A percentile compares a stretch with the other conserved stretches of the same genome.
Conservation (phyloP, 2,888 invertebrate species). For the Drosophila birchii region DNA sequence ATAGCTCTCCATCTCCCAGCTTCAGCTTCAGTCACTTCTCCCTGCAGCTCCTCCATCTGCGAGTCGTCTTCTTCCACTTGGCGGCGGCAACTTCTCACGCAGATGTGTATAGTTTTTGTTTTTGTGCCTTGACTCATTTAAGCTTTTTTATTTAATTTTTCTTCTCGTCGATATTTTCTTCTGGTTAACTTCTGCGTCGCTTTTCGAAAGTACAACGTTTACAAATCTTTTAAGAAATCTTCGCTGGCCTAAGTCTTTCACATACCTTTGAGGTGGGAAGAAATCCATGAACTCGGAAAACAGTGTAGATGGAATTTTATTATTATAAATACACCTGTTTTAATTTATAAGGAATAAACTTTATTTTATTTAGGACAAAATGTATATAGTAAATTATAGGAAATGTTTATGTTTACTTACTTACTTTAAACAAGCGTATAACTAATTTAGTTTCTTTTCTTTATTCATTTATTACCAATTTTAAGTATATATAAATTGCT, state of each 20-base stretch:
- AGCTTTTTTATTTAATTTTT: conserved; percentile 80
- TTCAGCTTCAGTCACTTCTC: conserved; percentile 4
- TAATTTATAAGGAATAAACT: no score
- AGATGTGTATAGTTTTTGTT: conserved; percentile 75
- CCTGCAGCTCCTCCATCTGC: conserved; percentile 25
- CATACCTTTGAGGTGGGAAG: conserved; percentile 51
- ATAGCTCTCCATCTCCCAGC: conserved; percentile 18
- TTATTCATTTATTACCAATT: no score
- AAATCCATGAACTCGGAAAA: conserved; percentile 3
- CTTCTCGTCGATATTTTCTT: conserved; percentile 74
- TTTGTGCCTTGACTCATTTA: conserved; percentile 69
- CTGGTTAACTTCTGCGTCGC: conserved; percentile 66
- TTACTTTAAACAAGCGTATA: not conserved
- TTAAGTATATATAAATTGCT: no score
- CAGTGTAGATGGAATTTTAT: not conserved
- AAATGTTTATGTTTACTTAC: not conserved
- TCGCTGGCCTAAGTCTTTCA: conserved; percentile 63
- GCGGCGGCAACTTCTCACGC: conserved; percentile 72
- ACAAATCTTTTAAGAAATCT: conserved; percentile 78
- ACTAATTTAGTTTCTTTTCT: no score
- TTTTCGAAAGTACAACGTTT: conserved; percentile 77
- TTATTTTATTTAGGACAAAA: not conserved
- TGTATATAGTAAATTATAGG: not conserved
- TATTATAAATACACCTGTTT: no score
- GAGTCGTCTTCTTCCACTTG: conserved; percentile 33